Conservation (phyloP, 2,113 vertebrate genomes). For the Rattus norvegicus region GRCr8 NC_086021.1:92883501-92884000, state of each 20-base stretch:
- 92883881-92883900: too few relatives aligned
- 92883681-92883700: neutral
- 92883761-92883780: neutral
- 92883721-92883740: neutral
- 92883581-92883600: neutral
- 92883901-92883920: too few relatives aligned
- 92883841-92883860: too few relatives aligned
- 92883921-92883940: too few relatives aligned
- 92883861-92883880: too few relatives aligned
- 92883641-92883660: neutral
- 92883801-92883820: neutral
- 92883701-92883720: neutral
- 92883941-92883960: too few relatives aligned
- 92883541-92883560: neutral
- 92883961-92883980: too few relatives aligned
- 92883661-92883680: neutral
- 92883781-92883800: neutral
- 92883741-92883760: neutral
- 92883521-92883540: neutral
- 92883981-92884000: too few relatives aligned
- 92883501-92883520: neutral
- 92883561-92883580: neutral
- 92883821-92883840: too few relatives aligned
- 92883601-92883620: neutral
- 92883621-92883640: neutral